A percentile compares a stretch with the other conserved stretches of the same genome.
These are phyloP conservation scores for Galaxea fascicularis DNA, from an alignment of 92 coral and sea anemone species.

Conservation along the genomic window DNA sequence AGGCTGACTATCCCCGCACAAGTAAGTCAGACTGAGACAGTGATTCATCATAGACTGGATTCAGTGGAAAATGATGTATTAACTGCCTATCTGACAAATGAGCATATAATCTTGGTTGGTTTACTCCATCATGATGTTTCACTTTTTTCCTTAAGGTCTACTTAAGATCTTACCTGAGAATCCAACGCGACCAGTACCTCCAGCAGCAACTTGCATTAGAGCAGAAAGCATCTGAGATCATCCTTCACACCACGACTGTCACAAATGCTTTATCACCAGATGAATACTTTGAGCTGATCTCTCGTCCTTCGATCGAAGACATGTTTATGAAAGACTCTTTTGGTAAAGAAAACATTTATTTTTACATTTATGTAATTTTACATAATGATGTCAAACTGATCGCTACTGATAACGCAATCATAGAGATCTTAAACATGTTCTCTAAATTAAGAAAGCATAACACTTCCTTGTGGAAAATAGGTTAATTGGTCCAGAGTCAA, in stretches of 20 bases:
- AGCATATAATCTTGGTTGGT: neutral
- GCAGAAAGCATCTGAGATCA: conserved; percentile 50
- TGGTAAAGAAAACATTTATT: no score
- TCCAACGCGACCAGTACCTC: conserved; percentile 60
- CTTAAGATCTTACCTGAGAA: conserved; percentile 51
- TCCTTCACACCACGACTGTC: conserved; percentile 42
- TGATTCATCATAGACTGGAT: neutral
- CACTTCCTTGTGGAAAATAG: no score
- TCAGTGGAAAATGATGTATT: no score
- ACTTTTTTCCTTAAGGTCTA: conserved; percentile 33
- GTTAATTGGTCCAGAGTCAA: no score
- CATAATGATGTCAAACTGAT: no score
- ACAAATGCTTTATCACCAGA: conserved; percentile 64
- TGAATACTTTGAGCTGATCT: conserved; percentile 51
- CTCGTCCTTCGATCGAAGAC: conserved; percentile 50
- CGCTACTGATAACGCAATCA: no score
- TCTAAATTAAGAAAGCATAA: no score
- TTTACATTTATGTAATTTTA: no score
- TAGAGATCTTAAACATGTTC: no score
- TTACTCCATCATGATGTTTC: no score
- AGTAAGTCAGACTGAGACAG: no score
- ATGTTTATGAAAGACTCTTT: conserved; percentile 56
- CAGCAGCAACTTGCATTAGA: conserved; percentile 55
- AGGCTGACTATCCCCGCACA: neutral
- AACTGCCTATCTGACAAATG: neutral